Conservation (phyloP, 2,888 invertebrate species). For the Sisyra terminalis region DNA sequence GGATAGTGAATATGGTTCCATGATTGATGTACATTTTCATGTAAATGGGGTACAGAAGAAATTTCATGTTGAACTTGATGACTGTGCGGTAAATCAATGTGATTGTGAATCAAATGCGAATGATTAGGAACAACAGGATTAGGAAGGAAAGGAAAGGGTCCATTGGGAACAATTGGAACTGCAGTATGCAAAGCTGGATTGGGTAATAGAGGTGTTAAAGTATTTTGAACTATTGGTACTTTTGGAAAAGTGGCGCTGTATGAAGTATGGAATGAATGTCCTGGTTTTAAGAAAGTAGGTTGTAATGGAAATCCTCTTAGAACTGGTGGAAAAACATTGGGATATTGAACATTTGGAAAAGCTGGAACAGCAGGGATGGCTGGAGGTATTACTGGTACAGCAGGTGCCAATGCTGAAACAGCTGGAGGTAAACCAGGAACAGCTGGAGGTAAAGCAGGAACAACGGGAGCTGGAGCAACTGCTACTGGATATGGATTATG, state of each 20-base stretch:
- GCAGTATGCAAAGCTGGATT: neutral
- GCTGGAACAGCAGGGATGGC: neutral
- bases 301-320: neutral
- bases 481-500: slow-evolving; percentile 1
- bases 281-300: slow-evolving; percentile 3
- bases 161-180: neutral
- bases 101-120: neutral
- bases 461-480: neutral
- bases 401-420: neutral
- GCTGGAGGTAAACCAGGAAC: neutral
- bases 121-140: neutral
- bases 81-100: neutral
- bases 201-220: neutral
- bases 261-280: slow-evolving; percentile 9
- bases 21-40: no score
- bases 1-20: no score
- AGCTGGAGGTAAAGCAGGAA: neutral
- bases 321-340: neutral
- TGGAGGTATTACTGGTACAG: neutral
- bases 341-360: neutral
- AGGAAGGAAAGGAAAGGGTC: neutral
- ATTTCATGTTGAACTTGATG: neutral
- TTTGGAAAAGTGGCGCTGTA: slow-evolving; percentile 11
- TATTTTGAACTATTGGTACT: slow-evolving; percentile 7
- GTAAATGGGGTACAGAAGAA: no score